These are phyloP conservation scores for Sturnira hondurensis DNA, from an alignment of 2,113 vertebrate species.

Conservation along the genomic window DNA sequence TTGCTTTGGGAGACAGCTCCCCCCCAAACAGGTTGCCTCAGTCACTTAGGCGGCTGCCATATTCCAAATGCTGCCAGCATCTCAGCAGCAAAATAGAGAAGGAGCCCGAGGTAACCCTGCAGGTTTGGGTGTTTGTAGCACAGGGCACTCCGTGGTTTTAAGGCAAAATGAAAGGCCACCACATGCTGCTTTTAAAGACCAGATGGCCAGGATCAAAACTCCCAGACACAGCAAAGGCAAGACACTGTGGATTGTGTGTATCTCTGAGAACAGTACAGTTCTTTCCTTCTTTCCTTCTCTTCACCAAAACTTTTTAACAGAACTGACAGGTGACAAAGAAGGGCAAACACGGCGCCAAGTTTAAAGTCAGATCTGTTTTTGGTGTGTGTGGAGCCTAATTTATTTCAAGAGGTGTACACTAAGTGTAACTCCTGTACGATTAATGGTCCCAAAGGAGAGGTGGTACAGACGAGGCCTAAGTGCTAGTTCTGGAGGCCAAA, in stretches of 20 bases:
- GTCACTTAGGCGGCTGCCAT: background rate
- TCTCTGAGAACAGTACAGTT: constrained; percentile 50
- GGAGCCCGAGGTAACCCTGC: background rate
- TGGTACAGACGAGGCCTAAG: background rate
- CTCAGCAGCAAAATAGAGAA: background rate
- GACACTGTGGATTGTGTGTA: constrained; percentile 46
- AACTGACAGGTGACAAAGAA: background rate
- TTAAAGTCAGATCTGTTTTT: background rate
- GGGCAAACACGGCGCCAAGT: background rate
- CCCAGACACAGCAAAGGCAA: constrained; percentile 25
- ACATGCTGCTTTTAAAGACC: constrained; percentile 65
- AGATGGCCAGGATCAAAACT: background rate
- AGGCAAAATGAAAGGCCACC: constrained; percentile 53
- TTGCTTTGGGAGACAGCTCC: background rate
- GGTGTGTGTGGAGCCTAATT: background rate
- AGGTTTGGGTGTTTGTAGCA: constrained; percentile 33
- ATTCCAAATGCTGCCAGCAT: constrained; percentile 53
- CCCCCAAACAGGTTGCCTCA: background rate
- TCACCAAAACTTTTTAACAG: background rate
- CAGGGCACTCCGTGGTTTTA: constrained; percentile 54
- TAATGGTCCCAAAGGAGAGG: background rate
- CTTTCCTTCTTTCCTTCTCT: constrained; percentile 62
- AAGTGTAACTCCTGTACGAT: background rate
- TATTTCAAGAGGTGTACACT: background rate
- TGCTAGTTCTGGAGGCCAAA: background rate